Percentiles rank a stretch among this genome's conserved stretches.
Evolutionary conservation across 2,113 vertebrate species (phyloP).

Genomic region (Nipponia nippon): DNA sequence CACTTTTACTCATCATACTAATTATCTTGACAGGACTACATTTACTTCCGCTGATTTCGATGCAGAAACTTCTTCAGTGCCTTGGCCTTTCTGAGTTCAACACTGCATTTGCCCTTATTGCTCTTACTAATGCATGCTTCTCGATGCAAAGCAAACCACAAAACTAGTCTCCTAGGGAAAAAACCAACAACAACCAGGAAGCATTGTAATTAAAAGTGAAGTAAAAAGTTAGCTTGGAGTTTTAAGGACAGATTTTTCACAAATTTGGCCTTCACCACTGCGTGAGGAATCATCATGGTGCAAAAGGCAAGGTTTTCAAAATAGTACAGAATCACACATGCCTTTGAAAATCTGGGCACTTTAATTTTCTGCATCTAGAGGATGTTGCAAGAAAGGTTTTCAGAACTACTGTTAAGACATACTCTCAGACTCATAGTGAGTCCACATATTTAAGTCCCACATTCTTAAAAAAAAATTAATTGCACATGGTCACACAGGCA

Average conservation of each 20-base stretch:
- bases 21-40: slow-evolving; percentile 40
- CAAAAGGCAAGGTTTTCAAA: not conserved
- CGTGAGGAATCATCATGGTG: accelerated
- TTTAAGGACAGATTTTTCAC: not conserved
- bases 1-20: slow-evolving; percentile 53
- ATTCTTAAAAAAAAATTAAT: not conserved
- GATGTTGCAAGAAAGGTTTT: not conserved
- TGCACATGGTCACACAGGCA: not conserved
- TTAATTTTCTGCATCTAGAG: not conserved
- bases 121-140: not conserved
- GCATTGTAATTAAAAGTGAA: not conserved
- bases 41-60: slow-evolving; percentile 6
- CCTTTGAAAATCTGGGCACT: not conserved
- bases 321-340: accelerated
- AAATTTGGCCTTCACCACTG: not conserved
- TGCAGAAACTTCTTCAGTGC: not conserved
- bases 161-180: not conserved
- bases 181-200: not conserved
- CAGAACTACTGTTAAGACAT: not conserved
- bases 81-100: not conserved
- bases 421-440: not conserved
- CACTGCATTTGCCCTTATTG: not conserved
- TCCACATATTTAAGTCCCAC: no score
- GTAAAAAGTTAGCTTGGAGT: not conserved
- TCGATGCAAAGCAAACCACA: not conserved